phyloP scores from a whole-genome alignment of 2,113 vertebrate genomes.

The Sturnira hondurensis region DNA sequence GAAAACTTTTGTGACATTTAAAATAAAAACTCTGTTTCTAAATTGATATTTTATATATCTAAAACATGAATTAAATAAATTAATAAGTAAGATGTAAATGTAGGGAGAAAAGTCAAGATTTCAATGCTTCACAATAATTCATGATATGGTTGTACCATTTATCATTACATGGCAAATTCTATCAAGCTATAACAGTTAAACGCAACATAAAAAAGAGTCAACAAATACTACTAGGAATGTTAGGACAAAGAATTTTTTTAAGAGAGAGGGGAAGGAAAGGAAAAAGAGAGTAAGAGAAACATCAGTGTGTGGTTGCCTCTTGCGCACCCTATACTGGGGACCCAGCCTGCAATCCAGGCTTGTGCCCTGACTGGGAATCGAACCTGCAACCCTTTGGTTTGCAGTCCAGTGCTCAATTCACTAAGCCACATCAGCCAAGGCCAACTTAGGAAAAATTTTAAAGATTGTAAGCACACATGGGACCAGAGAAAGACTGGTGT shows the following conservation, averaged over 20 bases:
- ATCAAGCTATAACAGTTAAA: not conserved
- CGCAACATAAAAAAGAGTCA: not conserved
- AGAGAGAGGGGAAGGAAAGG: too few relatives aligned
- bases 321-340: too few relatives aligned
- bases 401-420: too few relatives aligned
- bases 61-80: not conserved
- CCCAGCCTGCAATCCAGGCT: too few relatives aligned
- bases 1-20: not conserved
- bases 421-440: too few relatives aligned
- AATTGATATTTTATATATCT: conserved; percentile 17
- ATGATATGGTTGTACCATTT: not conserved
- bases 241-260: too few relatives aligned
- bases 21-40: not conserved
- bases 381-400: too few relatives aligned
- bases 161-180: not conserved
- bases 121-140: not conserved
- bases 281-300: too few relatives aligned
- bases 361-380: too few relatives aligned
- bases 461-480: not conserved
- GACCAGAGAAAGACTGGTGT: not conserved
- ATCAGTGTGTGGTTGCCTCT: too few relatives aligned
- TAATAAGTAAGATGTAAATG: not conserved
- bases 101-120: not conserved
- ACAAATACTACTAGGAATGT: not conserved
- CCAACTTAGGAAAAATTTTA: not conserved